Evolutionary conservation across 2,888 invertebrate species (phyloP).

Genomic region (Drosophila recens): DNA sequence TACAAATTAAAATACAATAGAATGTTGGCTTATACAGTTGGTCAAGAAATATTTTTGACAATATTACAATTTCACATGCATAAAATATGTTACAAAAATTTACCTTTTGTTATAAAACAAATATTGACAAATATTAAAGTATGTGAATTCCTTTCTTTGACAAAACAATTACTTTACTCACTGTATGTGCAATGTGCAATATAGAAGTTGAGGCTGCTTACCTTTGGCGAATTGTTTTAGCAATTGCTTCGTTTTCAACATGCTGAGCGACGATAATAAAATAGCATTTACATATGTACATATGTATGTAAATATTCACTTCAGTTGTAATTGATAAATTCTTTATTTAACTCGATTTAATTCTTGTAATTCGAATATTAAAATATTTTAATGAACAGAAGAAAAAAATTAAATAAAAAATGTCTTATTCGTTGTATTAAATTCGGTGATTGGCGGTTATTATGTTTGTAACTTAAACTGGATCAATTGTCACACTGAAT

Average conservation of each 20-base stretch:
- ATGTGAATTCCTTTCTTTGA: background rate
- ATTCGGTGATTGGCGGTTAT: slow-evolving; percentile 14
- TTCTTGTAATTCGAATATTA: slow-evolving; percentile 2
- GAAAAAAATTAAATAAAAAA: slow-evolving; percentile 10
- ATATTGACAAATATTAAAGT: background rate
- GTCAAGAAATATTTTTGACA: background rate
- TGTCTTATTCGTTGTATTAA: slow-evolving; percentile 19
- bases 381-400: slow-evolving; percentile 5
- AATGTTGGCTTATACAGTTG: background rate
- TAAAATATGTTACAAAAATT: too few relatives aligned
- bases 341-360: slow-evolving; percentile 18
- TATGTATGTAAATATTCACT: slow-evolving; percentile 4
- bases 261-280: slow-evolving; percentile 46
- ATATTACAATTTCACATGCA: background rate
- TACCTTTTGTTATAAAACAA: too few relatives aligned
- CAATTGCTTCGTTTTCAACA: slow-evolving; percentile 79
- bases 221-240: slow-evolving; percentile 75
- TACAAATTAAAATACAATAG: slow-evolving; percentile 4
- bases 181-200: background rate
- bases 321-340: slow-evolving; percentile 25
- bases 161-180: background rate
- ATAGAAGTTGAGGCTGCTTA: slow-evolving; percentile 55
- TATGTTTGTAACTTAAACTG: slow-evolving; percentile 13
- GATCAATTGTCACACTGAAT: slow-evolving; percentile 23
- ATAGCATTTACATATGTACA: slow-evolving; percentile 47